Conservation (phyloP, 1,140 invertebrate species). For the Zaprionus nigranus region DNA sequence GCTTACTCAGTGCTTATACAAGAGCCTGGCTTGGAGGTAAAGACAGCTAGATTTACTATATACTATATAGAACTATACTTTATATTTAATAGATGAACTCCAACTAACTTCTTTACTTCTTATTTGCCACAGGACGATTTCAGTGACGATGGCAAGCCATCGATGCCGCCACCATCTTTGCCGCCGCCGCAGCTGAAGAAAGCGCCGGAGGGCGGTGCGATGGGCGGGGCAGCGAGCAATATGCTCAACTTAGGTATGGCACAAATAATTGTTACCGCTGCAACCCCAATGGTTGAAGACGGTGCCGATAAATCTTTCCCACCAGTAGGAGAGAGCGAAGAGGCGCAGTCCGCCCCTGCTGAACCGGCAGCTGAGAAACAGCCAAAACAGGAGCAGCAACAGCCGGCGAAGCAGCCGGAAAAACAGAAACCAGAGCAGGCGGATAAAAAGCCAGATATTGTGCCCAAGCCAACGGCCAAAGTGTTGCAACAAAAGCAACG, state of each 20-base stretch:
- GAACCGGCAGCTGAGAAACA: slow-evolving; percentile 16
- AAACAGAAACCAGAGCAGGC: slow-evolving; percentile 21
- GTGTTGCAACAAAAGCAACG: slow-evolving; percentile 81
- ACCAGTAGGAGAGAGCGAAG: slow-evolving; percentile 80
- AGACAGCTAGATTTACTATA: slow-evolving; percentile 9
- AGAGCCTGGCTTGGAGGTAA: slow-evolving; percentile 84
- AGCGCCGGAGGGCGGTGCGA: slow-evolving; percentile 66
- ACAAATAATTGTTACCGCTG: slow-evolving; percentile 94
- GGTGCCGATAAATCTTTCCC: slow-evolving; percentile 84
- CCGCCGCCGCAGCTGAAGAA: slow-evolving; percentile 70
- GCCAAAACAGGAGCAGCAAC: slow-evolving; percentile 19
- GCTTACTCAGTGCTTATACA: slow-evolving; percentile 81
- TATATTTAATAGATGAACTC: background rate
- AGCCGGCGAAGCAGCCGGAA: slow-evolving; percentile 31
- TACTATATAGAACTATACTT: background rate
- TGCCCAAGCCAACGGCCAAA: slow-evolving; percentile 80
- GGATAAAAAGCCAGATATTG: slow-evolving; percentile 72
- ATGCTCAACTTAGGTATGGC: slow-evolving; percentile 88
- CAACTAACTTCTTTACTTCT: background rate
- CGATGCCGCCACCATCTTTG: slow-evolving; percentile 64
- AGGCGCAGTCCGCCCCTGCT: slow-evolving; percentile 28
- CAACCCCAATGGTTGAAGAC: slow-evolving; percentile 94
- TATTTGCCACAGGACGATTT: slow-evolving; percentile 68
- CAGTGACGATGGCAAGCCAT: slow-evolving; percentile 76
- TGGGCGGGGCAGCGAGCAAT: slow-evolving; percentile 46